Conservation (phyloP, 2,797 vertebrate species). For the Danio tinwini region DNA sequence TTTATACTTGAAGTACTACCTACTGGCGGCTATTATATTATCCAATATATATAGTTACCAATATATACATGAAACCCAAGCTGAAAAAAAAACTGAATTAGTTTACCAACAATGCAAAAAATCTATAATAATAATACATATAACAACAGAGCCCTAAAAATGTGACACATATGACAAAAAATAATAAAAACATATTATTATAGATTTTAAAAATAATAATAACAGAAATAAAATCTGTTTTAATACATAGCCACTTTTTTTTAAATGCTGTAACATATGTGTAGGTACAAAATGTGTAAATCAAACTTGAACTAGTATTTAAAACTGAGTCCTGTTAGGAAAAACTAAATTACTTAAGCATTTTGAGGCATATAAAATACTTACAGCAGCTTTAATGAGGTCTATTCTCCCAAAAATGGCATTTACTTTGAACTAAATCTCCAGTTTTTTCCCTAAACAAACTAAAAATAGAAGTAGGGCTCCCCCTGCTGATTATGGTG, state of each 20-base stretch:
- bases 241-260: not conserved
- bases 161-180: not conserved
- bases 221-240: not conserved
- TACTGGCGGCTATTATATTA: no score
- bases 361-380: not conserved
- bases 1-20: no score
- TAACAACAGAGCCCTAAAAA: not conserved
- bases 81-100: no score
- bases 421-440: not conserved
- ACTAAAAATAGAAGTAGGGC: conserved; percentile 28
- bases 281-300: not conserved
- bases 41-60: no score
- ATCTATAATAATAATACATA: not conserved
- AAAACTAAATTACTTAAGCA: not conserved
- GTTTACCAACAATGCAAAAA: not conserved
- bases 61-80: no score
- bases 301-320: not conserved
- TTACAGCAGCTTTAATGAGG: conserved; percentile 15
- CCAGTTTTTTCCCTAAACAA: conserved; percentile 10
- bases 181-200: not conserved
- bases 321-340: not conserved
- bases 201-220: no score
- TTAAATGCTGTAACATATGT: not conserved
- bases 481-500: conserved; percentile 52
- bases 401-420: not conserved